A percentile compares a stretch with the other conserved stretches of the same genome.
Conservation (phyloP, 1,140 invertebrate species). For the Mycetomoellerius zeteki region DNA sequence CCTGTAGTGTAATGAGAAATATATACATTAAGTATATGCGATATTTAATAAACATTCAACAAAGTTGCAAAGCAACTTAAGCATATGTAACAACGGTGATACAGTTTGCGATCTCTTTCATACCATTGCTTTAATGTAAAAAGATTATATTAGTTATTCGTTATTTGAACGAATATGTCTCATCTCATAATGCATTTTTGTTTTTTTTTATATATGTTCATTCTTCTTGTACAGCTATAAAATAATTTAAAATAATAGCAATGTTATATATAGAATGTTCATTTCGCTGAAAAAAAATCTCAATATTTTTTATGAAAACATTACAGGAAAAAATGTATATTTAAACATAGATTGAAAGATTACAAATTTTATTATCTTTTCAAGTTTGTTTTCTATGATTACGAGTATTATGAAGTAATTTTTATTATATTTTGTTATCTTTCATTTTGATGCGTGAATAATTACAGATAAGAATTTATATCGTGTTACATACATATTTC, state of each 20-base stretch:
- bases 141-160: background rate
- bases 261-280: background rate
- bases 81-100: constrained; percentile 28
- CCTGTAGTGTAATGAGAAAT: constrained; percentile 88
- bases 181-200: constrained; percentile 29
- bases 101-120: constrained; percentile 15
- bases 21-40: background rate
- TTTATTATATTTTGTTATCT: background rate
- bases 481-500: background rate
- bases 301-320: constrained; percentile 20
- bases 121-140: constrained; percentile 25
- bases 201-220: background rate
- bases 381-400: constrained; percentile 48
- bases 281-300: constrained; percentile 17
- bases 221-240: background rate
- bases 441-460: background rate
- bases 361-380: constrained; percentile 45
- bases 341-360: background rate
- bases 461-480: background rate
- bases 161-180: background rate
- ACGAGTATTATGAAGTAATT: background rate
- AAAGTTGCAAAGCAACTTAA: constrained; percentile 54
- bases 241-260: background rate
- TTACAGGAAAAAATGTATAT: background rate
- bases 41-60: background rate